A percentile compares a stretch with the other conserved stretches of the same genome.
phyloP scores from a whole-genome alignment of 2,888 invertebrate genomes.

The Aleiodes alternator region DNA sequence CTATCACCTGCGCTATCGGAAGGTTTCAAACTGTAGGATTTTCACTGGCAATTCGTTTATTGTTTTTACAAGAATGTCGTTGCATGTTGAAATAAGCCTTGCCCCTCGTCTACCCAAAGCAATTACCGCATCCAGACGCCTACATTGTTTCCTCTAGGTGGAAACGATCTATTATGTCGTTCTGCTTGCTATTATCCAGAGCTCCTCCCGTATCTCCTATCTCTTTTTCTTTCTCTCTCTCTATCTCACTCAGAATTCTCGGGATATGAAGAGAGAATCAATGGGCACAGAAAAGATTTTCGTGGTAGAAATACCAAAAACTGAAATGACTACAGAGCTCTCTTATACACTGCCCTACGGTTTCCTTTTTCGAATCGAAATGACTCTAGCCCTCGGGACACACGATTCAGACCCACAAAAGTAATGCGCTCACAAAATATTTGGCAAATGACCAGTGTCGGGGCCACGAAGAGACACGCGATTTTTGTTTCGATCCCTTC shows the following conservation, averaged over 20 bases:
- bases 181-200: conserved; percentile 13
- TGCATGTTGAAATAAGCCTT: conserved; percentile 65
- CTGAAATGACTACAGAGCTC: not conserved
- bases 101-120: conserved; percentile 47
- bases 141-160: conserved; percentile 44
- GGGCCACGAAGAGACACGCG: conserved; percentile 48
- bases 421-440: conserved; percentile 71
- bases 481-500: conserved; percentile 13
- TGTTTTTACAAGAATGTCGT: conserved; percentile 65
- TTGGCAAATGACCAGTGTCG: conserved; percentile 68
- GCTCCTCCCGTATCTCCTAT: conserved; percentile 3
- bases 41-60: no score
- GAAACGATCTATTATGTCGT: conserved; percentile 36
- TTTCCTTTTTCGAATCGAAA: no score
- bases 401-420: conserved; percentile 53
- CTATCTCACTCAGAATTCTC: conserved; percentile 35
- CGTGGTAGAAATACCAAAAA: conserved; percentile 29
- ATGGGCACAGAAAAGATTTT: not conserved
- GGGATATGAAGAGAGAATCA: conserved; percentile 11
- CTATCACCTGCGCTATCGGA: no score
- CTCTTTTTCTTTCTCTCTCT: conserved; percentile 8
- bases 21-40: no score
- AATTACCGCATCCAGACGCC: conserved; percentile 61
- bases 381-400: conserved; percentile 54
- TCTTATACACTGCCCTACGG: no score